Evolutionary conservation across 2,113 vertebrate species (phyloP).

Genomic region (Lamprotornis superbus): DNA sequence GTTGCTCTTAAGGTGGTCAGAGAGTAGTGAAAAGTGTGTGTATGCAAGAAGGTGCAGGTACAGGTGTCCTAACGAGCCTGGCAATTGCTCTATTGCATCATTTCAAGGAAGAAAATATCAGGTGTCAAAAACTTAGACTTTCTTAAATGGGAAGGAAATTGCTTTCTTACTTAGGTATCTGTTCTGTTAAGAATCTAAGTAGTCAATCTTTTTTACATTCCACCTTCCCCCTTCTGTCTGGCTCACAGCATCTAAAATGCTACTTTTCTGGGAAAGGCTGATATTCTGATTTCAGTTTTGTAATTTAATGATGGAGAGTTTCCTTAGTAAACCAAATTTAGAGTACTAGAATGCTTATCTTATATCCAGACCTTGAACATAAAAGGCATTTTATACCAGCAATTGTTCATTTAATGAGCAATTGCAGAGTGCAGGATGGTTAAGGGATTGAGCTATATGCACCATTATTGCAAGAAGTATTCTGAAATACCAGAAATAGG

Average conservation of each 20-base stretch:
- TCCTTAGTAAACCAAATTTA: constrained; percentile 89
- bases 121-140: constrained; percentile 7
- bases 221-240: constrained; percentile 6
- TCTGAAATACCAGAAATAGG: constrained; percentile 99
- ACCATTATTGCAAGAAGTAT: constrained; percentile 96
- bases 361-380: constrained; percentile 90
- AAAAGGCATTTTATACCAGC: constrained; percentile 89
- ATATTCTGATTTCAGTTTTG: constrained; percentile 81
- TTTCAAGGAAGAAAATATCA: background rate
- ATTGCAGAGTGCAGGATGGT: constrained; percentile 84
- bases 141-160: constrained; percentile 3
- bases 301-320: constrained; percentile 86
- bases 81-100: background rate
- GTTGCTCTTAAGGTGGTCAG: background rate
- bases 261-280: constrained; percentile 78
- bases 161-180: constrained; percentile 53
- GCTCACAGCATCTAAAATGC: constrained; percentile 63
- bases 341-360: constrained; percentile 89
- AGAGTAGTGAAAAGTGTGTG: background rate
- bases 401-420: constrained; percentile 96
- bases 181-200: constrained; percentile 43
- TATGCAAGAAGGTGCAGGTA: background rate
- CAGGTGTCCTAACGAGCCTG: background rate
- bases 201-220: background rate
- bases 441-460: constrained; percentile 93